A percentile compares a stretch with the other conserved stretches of the same genome.
phyloP scores from a whole-genome alignment of 2,797 vertebrate genomes.

The Enteromius anoplus region DNA sequence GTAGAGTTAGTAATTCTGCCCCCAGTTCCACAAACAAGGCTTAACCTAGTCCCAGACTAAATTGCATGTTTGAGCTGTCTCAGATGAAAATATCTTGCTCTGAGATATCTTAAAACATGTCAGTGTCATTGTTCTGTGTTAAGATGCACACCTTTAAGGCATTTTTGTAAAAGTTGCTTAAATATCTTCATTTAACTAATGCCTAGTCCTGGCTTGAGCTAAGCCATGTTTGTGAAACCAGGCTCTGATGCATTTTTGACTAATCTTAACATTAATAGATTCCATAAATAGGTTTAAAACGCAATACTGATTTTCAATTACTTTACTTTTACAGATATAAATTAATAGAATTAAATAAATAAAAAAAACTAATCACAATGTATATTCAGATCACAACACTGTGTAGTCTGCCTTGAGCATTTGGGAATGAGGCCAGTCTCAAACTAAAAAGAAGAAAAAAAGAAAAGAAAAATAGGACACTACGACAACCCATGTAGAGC shows the following conservation, averaged over 20 bases:
- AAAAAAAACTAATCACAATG: background rate
- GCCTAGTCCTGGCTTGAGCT: no score
- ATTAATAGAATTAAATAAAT: background rate
- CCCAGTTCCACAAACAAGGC: no score
- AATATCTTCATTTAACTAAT: no score
- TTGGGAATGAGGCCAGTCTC: conserved; percentile 68
- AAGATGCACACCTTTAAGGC: no score
- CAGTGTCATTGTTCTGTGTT: no score
- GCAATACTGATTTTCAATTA: background rate
- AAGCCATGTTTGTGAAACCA: no score
- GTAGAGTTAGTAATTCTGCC: background rate
- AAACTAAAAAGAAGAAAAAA: conserved; percentile 49
- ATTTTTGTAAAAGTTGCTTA: no score
- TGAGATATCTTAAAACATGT: no score
- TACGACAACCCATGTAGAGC: conserved; percentile 63
- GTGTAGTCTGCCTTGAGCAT: conserved; percentile 63
- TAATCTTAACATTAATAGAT: background rate
- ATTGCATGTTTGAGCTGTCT: no score
- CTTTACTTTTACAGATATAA: background rate
- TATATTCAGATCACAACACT: conserved; percentile 67
- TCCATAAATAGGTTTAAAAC: background rate
- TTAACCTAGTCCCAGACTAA: no score
- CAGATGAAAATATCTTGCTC: no score
- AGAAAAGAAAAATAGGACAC: conserved; percentile 68
- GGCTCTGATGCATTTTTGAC: background rate